These are phyloP conservation scores for Thalassoma bifasciatum DNA, from an alignment of 2,113 vertebrate species.

Conservation along the genomic window DNA sequence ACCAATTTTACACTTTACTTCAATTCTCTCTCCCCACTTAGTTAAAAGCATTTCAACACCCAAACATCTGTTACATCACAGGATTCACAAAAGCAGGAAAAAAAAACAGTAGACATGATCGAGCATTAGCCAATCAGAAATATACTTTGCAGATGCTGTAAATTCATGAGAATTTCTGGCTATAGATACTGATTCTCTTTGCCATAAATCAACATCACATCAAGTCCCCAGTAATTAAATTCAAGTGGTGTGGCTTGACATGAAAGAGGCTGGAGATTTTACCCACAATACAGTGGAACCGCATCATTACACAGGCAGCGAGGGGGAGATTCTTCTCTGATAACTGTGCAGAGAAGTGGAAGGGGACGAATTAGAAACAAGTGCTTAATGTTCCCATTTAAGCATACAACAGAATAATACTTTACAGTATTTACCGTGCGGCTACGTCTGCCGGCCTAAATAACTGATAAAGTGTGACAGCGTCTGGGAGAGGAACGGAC, in stretches of 20 bases:
- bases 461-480: slow-evolving; percentile 43
- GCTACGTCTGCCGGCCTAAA: slow-evolving; percentile 34
- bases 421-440: slow-evolving; percentile 36
- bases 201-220: slow-evolving; percentile 62
- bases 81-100: slow-evolving; percentile 49
- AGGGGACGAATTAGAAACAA: slow-evolving; percentile 27
- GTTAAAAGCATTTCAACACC: slow-evolving; percentile 28
- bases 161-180: slow-evolving; percentile 52
- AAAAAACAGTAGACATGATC: slow-evolving; percentile 46
- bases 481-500: slow-evolving; percentile 10
- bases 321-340: slow-evolving; percentile 25
- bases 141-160: slow-evolving; percentile 70
- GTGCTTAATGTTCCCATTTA: slow-evolving; percentile 36
- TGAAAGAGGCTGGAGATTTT: slow-evolving; percentile 55
- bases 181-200: slow-evolving; percentile 39
- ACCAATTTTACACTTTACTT: background rate
- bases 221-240: slow-evolving; percentile 61
- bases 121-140: slow-evolving; percentile 57
- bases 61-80: slow-evolving; percentile 36
- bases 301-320: slow-evolving; percentile 16
- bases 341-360: slow-evolving; percentile 35
- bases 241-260: slow-evolving; percentile 41
- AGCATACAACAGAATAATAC: background rate
- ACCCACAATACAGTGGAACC: slow-evolving; percentile 29
- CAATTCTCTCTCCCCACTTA: background rate